Conservation (phyloP, 2,797 vertebrate species). For the Etheostoma nigrum region DNA sequence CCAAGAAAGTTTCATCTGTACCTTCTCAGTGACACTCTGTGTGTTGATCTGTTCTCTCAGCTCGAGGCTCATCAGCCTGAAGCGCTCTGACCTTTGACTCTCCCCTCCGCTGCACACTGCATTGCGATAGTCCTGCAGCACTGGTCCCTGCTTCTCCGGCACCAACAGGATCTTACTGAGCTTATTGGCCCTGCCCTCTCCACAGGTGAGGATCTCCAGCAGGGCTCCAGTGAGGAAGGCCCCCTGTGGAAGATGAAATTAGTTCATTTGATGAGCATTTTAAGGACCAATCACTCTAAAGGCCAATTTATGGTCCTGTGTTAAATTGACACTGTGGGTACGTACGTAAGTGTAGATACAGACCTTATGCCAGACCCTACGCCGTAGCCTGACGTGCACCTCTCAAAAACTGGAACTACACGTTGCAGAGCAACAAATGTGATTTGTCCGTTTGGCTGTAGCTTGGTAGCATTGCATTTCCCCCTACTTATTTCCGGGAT, state of each 20-base stretch:
- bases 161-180: conserved; percentile 85
- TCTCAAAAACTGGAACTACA: too few species aligned
- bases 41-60: conserved; percentile 90
- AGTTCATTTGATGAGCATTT: neutral
- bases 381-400: too few species aligned
- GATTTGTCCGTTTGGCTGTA: too few species aligned
- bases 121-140: conserved; percentile 82
- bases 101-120: conserved; percentile 82
- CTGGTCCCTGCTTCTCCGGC: conserved; percentile 77
- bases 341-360: too few species aligned
- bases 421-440: too few species aligned
- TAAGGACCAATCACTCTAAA: neutral
- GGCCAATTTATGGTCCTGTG: too few species aligned
- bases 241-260: conserved; percentile 72
- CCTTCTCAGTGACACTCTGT: conserved; percentile 85
- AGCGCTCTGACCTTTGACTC: conserved; percentile 78
- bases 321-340: too few species aligned
- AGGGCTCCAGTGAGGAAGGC: conserved; percentile 85
- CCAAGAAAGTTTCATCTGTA: conserved; percentile 57
- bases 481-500: too few species aligned
- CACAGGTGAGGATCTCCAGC: conserved; percentile 90
- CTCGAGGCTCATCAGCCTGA: conserved; percentile 86
- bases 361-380: too few species aligned
- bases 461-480: too few species aligned
- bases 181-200: conserved; percentile 64